These are phyloP conservation scores for Bubo blakistoni DNA, from an alignment of 2,113 vertebrate species.

Conservation along the genomic window DNA sequence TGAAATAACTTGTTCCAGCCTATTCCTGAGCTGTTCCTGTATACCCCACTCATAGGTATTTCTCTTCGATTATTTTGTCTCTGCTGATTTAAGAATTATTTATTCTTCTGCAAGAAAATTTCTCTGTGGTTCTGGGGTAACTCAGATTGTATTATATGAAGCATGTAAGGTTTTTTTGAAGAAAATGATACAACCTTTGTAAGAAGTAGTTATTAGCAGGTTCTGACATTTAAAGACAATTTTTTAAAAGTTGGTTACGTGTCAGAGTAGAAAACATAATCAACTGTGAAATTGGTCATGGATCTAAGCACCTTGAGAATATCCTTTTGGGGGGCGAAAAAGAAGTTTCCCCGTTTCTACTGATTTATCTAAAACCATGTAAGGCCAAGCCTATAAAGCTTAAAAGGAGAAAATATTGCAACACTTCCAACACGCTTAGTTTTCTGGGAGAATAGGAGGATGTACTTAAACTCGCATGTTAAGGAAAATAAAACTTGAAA, in stretches of 20 bases:
- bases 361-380: background rate
- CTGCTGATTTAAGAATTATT: background rate
- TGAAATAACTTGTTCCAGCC: background rate
- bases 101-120: background rate
- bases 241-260: background rate
- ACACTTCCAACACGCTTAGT: background rate
- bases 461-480: background rate
- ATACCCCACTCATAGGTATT: background rate
- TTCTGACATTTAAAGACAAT: background rate
- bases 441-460: background rate
- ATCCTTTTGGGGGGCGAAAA: background rate
- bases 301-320: background rate
- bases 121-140: background rate
- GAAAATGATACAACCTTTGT: background rate
- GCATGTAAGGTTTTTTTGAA: background rate
- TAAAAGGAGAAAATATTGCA: background rate
- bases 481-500: background rate
- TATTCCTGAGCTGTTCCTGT: background rate
- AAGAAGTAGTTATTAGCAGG: background rate
- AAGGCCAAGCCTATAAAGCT: background rate
- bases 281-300: background rate
- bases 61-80: background rate
- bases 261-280: background rate
- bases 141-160: background rate
- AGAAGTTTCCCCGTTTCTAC: fast-evolving